Conservation (phyloP, 2,113 vertebrate species). For the Sciurus niger region DNA sequence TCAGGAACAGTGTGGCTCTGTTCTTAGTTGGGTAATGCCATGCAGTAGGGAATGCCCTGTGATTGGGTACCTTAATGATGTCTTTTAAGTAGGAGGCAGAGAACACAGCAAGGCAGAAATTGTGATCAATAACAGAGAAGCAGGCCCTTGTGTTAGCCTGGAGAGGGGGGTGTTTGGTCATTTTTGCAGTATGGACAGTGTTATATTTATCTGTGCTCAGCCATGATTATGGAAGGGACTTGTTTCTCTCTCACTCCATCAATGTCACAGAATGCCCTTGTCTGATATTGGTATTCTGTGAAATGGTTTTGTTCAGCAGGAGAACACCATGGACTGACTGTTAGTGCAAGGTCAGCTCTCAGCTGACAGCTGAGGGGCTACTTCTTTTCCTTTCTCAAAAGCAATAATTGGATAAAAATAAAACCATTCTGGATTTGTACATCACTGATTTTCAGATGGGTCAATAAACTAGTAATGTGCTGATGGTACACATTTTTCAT, state of each 20-base stretch:
- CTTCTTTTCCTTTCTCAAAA: constrained; percentile 60
- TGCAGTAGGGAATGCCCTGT: background rate
- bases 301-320: background rate
- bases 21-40: background rate
- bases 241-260: background rate
- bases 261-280: constrained; percentile 15
- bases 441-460: constrained; percentile 61
- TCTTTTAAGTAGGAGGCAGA: background rate
- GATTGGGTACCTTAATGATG: accelerated
- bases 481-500: constrained; percentile 4
- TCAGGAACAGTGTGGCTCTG: background rate
- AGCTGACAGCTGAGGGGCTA: constrained; percentile 61
- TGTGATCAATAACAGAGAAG: background rate
- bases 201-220: background rate
- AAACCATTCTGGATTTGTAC: constrained; percentile 31
- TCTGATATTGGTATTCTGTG: background rate
- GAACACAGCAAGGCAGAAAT: accelerated
- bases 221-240: background rate
- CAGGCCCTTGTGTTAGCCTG: background rate
- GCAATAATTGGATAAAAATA: constrained; percentile 72
- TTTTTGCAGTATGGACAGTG: background rate
- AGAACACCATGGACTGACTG: background rate
- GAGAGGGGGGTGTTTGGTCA: background rate
- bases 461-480: constrained; percentile 56
- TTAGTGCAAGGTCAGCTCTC: constrained; percentile 19